These are phyloP conservation scores for Sparus aurata DNA, from an alignment of 2,797 vertebrate genomes.

Conservation along the genomic window DNA sequence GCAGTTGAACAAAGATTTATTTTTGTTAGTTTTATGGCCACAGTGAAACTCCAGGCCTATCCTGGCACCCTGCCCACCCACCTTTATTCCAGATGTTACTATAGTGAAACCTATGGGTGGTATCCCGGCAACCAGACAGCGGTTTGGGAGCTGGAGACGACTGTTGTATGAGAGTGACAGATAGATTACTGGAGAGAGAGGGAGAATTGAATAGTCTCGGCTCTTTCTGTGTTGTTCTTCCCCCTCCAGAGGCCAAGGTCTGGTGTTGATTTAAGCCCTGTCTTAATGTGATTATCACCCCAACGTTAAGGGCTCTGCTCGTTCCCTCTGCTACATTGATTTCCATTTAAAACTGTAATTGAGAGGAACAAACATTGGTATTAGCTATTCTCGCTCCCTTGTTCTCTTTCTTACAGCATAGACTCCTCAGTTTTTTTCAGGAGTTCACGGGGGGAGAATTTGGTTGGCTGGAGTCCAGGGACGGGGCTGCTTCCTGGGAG, in stretches of 20 bases:
- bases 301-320: constrained; percentile 76
- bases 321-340: constrained; percentile 87
- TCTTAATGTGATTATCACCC: constrained; percentile 85
- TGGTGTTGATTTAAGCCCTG: constrained; percentile 84
- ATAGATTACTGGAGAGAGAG: constrained; percentile 76
- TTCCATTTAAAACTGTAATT: constrained; percentile 88
- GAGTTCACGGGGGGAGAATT: constrained; percentile 55
- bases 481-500: constrained; percentile 60
- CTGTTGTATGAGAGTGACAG: constrained; percentile 75
- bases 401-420: constrained; percentile 60
- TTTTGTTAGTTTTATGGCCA: constrained; percentile 87
- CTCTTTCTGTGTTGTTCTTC: constrained; percentile 78
- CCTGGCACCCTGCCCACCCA: constrained; percentile 86
- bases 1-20: constrained; percentile 80
- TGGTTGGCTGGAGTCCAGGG: constrained; percentile 62
- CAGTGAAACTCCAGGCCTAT: constrained; percentile 85
- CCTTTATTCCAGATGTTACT: constrained; percentile 92
- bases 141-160: constrained; percentile 79
- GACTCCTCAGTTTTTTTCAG: constrained; percentile 56
- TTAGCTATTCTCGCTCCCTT: constrained; percentile 76
- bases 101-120: constrained; percentile 85
- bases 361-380: constrained; percentile 88
- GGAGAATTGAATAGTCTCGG: constrained; percentile 75
- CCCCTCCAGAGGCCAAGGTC: constrained; percentile 83
- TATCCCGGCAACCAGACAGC: constrained; percentile 87